Evolutionary conservation across 2,797 vertebrate species (phyloP).

Genomic region (Hydrolagus colliei): DNA sequence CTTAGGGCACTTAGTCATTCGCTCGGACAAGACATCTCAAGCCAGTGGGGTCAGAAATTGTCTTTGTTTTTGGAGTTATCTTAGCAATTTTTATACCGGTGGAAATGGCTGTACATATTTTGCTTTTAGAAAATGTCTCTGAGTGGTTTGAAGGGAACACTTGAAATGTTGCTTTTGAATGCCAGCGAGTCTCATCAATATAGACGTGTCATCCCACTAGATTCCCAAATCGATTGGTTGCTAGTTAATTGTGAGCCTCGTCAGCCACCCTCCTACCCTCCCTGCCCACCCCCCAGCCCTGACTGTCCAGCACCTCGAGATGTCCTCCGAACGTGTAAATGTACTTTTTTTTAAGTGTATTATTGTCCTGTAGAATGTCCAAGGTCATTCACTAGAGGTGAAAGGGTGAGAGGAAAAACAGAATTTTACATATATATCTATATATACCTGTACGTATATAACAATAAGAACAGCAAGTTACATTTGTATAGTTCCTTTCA

Average conservation of each 20-base stretch:
- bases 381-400: no score
- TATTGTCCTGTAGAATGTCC: not conserved
- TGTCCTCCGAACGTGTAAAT: no score
- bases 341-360: no score
- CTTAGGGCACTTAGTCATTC: not conserved
- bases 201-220: not conserved
- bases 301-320: no score
- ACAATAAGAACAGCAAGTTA: no score
- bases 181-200: not conserved
- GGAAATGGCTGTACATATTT: not conserved
- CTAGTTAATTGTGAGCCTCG: no score
- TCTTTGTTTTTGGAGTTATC: not conserved
- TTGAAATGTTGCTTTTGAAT: not conserved
- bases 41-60: not conserved
- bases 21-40: not conserved
- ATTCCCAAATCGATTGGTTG: not conserved
- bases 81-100: not conserved
- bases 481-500: no score
- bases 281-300: no score
- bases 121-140: not conserved
- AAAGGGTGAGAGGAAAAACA: not conserved
- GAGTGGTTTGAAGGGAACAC: no score
- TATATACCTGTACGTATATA: no score
- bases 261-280: no score
- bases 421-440: no score